Conservation (phyloP, 2,797 vertebrate genomes). For the Ceryle rudis region DNA sequence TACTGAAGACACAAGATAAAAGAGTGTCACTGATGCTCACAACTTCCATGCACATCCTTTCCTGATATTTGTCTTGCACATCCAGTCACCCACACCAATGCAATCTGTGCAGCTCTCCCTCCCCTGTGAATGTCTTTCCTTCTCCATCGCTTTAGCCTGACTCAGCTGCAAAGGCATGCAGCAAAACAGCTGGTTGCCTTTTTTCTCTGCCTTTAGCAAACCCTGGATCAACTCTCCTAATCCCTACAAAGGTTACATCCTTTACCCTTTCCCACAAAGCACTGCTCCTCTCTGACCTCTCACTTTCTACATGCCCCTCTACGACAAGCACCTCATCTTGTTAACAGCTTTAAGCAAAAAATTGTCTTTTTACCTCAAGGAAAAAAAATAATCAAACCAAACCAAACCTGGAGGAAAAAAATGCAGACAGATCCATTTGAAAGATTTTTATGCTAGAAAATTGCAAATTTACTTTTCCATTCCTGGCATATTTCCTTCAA, state of each 20-base stretch:
- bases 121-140: not conserved
- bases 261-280: constrained; percentile 4
- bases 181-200: not conserved
- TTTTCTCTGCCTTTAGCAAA: constrained; percentile 10
- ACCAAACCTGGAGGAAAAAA: not conserved
- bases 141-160: not conserved
- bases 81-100: not conserved
- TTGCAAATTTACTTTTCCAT: not conserved
- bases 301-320: not conserved
- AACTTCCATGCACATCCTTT: not conserved
- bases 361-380: not conserved
- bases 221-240: constrained; percentile 23
- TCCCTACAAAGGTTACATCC: constrained; percentile 2
- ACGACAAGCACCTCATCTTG: not conserved
- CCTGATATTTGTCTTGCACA: not conserved
- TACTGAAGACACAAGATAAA: not conserved
- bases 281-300: constrained; percentile 15
- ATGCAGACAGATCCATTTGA: not conserved
- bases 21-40: rapidly evolving
- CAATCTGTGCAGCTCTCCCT: not conserved
- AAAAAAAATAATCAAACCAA: not conserved
- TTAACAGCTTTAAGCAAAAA: constrained; percentile 29
- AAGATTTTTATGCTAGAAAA: constrained; percentile 7
- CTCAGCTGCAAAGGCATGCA: not conserved
- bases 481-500: not conserved